phyloP scores from a whole-genome alignment of 92 coral and sea anemone genomes.

The Epizoanthus stellaris region DNA sequence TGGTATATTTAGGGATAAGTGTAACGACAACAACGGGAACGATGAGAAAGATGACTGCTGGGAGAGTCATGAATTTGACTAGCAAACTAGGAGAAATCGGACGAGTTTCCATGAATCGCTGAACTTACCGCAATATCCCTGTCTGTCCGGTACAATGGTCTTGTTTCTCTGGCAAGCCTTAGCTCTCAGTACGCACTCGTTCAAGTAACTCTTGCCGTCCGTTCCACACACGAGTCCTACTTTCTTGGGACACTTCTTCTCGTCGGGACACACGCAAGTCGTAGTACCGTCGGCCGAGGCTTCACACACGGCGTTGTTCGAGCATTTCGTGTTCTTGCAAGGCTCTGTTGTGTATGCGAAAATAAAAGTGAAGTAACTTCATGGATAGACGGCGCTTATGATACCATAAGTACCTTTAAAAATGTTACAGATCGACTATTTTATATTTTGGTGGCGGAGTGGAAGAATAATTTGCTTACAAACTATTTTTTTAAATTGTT shows the following conservation, averaged over 20 bases:
- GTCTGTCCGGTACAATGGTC: constrained; percentile 53
- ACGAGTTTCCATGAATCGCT: neutral
- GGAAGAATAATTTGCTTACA: too few relatives aligned
- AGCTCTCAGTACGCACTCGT: constrained; percentile 86
- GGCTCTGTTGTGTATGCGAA: constrained; percentile 23
- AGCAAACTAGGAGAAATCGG: too few relatives aligned
- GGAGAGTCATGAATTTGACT: too few relatives aligned
- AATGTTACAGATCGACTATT: too few relatives aligned
- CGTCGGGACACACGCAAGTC: constrained; percentile 32
- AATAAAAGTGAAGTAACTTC: too few relatives aligned
- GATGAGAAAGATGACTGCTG: too few relatives aligned
- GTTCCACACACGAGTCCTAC: constrained; percentile 86
- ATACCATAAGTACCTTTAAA: too few relatives aligned
- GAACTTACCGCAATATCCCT: constrained; percentile 90
- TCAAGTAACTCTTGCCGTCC: constrained; percentile 86
- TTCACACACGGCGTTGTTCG: constrained; percentile 44
- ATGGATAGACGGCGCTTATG: too few relatives aligned
- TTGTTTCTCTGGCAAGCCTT: constrained; percentile 75
- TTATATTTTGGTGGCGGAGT: too few relatives aligned
- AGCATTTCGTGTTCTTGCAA: constrained; percentile 42
- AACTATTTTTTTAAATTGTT: too few relatives aligned
- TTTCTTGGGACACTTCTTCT: constrained; percentile 50
- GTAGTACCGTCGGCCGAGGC: constrained; percentile 16
- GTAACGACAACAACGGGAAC: too few relatives aligned
- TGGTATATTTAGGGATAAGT: too few relatives aligned